These are phyloP conservation scores for Rambutsinella grinnellia DNA, from an alignment of 2,888 invertebrate genomes.

Conservation along the genomic window DNA sequence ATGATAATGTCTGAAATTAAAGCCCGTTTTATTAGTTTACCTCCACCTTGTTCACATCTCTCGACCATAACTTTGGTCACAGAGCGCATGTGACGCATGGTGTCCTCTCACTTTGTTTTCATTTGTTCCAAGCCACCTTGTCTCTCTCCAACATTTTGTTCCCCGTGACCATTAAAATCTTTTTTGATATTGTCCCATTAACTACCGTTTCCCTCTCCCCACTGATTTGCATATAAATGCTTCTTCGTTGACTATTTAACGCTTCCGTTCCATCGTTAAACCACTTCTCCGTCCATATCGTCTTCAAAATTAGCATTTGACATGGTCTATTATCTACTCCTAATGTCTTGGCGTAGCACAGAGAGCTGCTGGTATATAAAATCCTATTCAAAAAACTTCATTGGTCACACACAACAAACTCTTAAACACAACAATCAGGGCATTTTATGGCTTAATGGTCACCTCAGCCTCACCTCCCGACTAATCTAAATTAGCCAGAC, in stretches of 20 bases:
- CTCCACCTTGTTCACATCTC: background rate
- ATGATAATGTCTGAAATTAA: background rate
- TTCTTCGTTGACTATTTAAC: slow-evolving; percentile 30
- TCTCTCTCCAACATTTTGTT: background rate
- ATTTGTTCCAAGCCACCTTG: slow-evolving; percentile 26
- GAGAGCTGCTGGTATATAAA: background rate
- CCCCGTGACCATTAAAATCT: background rate
- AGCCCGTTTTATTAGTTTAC: slow-evolving; percentile 14
- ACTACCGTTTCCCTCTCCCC: slow-evolving; percentile 23
- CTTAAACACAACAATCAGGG: background rate
- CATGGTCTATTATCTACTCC: slow-evolving; percentile 8
- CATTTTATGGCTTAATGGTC: background rate
- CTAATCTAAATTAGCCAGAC: slow-evolving; percentile 35
- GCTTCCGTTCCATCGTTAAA: slow-evolving; percentile 46
- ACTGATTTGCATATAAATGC: slow-evolving; percentile 46
- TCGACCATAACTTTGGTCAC: too few species aligned
- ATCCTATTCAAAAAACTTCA: slow-evolving; percentile 19
- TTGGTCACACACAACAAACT: slow-evolving; percentile 28
- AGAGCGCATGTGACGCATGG: too few species aligned
- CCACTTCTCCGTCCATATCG: background rate
- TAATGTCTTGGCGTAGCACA: background rate
- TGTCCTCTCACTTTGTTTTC: slow-evolving; percentile 15
- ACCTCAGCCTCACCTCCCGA: background rate
- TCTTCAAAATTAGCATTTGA: slow-evolving; percentile 19
- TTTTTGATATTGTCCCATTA: slow-evolving; percentile 33